Percentiles rank a stretch among this genome's conserved stretches.
These are phyloP conservation scores for Whitmania pigra DNA, from an alignment of 1,140 invertebrate genomes.

Conservation along the genomic window DNA sequence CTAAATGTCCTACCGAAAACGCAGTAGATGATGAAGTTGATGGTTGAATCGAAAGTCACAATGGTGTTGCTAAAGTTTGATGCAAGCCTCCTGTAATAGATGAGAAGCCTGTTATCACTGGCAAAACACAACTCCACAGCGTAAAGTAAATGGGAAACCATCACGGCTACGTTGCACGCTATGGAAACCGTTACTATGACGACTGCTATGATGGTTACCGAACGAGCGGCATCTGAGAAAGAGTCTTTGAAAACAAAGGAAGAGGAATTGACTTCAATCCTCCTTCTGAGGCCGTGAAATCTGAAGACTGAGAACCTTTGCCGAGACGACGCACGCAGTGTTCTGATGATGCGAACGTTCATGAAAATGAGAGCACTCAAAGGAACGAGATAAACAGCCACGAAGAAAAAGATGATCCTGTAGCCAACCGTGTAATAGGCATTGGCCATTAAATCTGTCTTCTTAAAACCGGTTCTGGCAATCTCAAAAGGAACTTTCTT, in stretches of 20 bases:
- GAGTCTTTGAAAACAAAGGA: not conserved
- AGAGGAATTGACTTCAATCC: constrained; percentile 1
- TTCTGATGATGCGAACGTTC: constrained; percentile 18
- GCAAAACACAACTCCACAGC: constrained; percentile 14
- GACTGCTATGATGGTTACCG: constrained; percentile 21
- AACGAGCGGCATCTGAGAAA: not conserved
- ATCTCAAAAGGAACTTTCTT: not conserved
- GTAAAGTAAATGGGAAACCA: constrained; percentile 22
- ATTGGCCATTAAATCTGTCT: constrained; percentile 14
- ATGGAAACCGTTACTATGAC: constrained; percentile 21
- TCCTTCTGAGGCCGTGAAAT: not conserved
- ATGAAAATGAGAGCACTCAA: constrained; percentile 20
- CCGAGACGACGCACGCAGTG: constrained; percentile 9
- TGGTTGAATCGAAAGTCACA: constrained; percentile 20
- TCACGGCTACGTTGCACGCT: constrained; percentile 21
- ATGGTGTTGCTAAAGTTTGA: constrained; percentile 22
- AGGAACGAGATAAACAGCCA: constrained; percentile 24
- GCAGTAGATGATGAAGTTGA: constrained; percentile 27
- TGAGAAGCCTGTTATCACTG: not conserved
- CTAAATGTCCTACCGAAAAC: constrained; percentile 24
- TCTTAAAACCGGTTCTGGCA: constrained; percentile 1
- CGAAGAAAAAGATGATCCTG: constrained; percentile 19
- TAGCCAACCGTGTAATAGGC: constrained; percentile 20
- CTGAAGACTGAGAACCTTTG: not conserved
- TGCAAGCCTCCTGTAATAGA: constrained; percentile 1